Conservation (phyloP, 1,140 invertebrate genomes). For the Chironomus striatipennis region DNA sequence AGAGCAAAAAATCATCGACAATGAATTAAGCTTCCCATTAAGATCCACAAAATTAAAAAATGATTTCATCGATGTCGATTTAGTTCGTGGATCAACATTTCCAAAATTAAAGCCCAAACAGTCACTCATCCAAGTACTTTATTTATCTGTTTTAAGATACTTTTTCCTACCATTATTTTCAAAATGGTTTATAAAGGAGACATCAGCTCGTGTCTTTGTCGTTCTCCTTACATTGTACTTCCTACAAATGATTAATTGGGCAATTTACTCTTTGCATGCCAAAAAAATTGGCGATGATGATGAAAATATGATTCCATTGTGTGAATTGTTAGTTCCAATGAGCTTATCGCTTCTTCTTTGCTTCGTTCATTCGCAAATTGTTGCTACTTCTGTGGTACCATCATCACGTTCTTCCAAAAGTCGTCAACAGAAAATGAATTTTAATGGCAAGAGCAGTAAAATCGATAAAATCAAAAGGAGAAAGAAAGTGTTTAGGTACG, state of each 20-base stretch:
- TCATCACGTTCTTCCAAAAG: slow-evolving; percentile 28
- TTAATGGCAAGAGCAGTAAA: slow-evolving; percentile 36
- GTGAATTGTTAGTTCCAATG: slow-evolving; percentile 59
- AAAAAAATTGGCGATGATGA: slow-evolving; percentile 31
- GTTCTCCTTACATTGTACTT: slow-evolving; percentile 67
- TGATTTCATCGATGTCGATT: slow-evolving; percentile 90
- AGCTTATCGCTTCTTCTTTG: slow-evolving; percentile 72
- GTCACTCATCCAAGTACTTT: slow-evolving; percentile 70
- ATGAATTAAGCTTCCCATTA: slow-evolving; percentile 75
- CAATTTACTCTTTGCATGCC: slow-evolving; percentile 47
- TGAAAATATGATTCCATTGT: slow-evolving; percentile 31
- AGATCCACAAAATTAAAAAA: slow-evolving; percentile 81
- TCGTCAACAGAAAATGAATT: slow-evolving; percentile 35
- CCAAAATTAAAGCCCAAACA: slow-evolving; percentile 89
- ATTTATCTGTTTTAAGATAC: slow-evolving; percentile 67
- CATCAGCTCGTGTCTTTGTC: slow-evolving; percentile 61
- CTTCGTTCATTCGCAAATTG: slow-evolving; percentile 85
- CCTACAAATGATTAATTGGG: slow-evolving; percentile 62
- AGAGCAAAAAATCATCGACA: slow-evolving; percentile 76
- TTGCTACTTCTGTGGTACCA: slow-evolving; percentile 56
- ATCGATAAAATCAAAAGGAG: slow-evolving; percentile 31
- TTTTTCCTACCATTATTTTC: slow-evolving; percentile 73
- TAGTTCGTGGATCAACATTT: slow-evolving; percentile 88
- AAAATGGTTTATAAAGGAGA: slow-evolving; percentile 84
- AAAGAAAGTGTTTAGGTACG: slow-evolving; percentile 38